Base-by-base conservation (phyloP, 2,888 invertebrate species). In the Labia minor region DNA sequence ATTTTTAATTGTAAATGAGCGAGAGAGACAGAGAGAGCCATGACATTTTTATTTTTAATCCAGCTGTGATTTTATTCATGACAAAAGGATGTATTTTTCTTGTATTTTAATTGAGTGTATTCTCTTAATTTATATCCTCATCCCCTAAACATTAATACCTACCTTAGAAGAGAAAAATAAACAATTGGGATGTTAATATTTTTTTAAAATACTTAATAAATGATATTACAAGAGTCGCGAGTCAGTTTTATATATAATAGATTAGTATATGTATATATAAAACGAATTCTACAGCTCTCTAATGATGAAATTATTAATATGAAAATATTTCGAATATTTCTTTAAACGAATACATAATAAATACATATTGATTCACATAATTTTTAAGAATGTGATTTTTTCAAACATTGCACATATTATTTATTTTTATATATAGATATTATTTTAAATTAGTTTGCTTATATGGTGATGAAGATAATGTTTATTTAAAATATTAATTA, bases 61-160 rank as follows among this genome's bases (percentile, higher is more conserved):
- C 49, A 49, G 49, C 49, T 49, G 49, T 49, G 49, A 49, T 49
- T 49, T 49, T 49, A 49, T 49, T 49, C 49, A 49, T 49, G 49
- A 49, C 49, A 49, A 49, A 4, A 49, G 16, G 16, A 49, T 49
- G 49, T 49, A 49, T 49, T 49, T 49, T 14, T 49, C 2, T 49
- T 49, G 3, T 49, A 8, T 49, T 49, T 49, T 49, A 49, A 10
- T 49, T n/a, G 14, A 8, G 49, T 49, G 49, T 49, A 49, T 49
- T 49, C 49, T 49, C 49, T 49, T 49, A 49, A 49, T n/a, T 4
- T 26, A 26, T 26, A 26, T 26, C 26, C 26, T 8, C n/a, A n/a
- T n/a, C n/a, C n/a, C n/a, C n/a, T n/a, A n/a, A n/a, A n/a, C n/a
- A n/a, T n/a, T n/a, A n/a, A n/a, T n/a, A n/a, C n/a, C n/a, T n/a